Percentiles rank a stretch among this genome's conserved stretches.
phyloP scores from a whole-genome alignment of 2,888 invertebrate genomes.

The Drosophila basisetae region DNA sequence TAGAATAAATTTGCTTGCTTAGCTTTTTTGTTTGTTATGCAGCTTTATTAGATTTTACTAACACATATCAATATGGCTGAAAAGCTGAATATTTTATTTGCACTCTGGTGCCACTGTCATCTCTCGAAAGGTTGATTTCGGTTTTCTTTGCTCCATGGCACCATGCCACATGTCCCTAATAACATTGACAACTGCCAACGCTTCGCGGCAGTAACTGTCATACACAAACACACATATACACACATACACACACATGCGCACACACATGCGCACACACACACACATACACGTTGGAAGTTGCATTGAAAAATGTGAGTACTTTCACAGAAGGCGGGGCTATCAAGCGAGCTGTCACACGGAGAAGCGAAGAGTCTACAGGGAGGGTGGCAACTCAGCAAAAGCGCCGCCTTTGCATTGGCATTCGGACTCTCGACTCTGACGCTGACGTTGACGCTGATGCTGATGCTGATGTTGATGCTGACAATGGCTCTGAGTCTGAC shows the following conservation, averaged over 20 bases:
- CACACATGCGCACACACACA: constrained; percentile 32
- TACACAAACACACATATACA: constrained; percentile 31
- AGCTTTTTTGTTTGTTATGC: not conserved
- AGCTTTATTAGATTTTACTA: not conserved
- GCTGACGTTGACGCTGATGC: not conserved
- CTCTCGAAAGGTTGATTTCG: not conserved
- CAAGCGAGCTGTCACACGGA: constrained; percentile 45
- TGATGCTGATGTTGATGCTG: not conserved
- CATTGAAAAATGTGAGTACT: constrained; percentile 26
- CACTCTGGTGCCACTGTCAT: constrained; percentile 15
- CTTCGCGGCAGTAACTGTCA: constrained; percentile 64
- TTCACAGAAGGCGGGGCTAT: constrained; percentile 30
- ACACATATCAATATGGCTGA: not conserved
- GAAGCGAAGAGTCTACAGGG: not conserved
- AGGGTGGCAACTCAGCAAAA: constrained; percentile 13
- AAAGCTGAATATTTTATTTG: not conserved
- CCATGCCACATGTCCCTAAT: constrained; percentile 57
- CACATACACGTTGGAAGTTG: not conserved
- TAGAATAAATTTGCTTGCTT: not conserved
- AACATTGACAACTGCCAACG: constrained; percentile 76
- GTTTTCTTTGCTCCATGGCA: not conserved
- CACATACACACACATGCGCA: not conserved
- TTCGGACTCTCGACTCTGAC: constrained; percentile 29
- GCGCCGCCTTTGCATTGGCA: constrained; percentile 11
- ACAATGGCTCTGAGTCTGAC: not conserved